phyloP scores from a whole-genome alignment of 2,888 invertebrate genomes.

The Andricus curvator region DNA sequence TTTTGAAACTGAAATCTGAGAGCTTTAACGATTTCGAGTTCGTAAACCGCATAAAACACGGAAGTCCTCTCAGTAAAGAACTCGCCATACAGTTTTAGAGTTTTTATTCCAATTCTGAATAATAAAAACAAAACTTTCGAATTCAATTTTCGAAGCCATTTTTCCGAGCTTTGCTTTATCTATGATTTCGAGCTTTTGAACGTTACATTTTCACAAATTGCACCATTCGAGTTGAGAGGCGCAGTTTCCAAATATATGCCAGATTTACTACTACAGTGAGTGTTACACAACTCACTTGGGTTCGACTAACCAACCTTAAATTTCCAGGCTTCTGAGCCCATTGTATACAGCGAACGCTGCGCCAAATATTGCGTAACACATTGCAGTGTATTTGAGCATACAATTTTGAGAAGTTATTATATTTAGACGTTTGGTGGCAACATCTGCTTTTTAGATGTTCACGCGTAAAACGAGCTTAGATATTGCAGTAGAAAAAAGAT shows the following conservation, averaged over 20 bases:
- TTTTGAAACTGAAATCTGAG: not conserved
- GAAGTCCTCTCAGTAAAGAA: not conserved
- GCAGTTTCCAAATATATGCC: slow-evolving; percentile 20
- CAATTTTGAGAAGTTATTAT: slow-evolving; percentile 68
- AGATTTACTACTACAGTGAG: not conserved
- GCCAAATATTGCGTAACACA: slow-evolving; percentile 70
- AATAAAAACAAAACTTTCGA: not conserved
- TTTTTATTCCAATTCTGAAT: not conserved
- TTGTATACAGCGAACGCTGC: slow-evolving; percentile 62
- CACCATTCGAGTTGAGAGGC: slow-evolving; percentile 12
- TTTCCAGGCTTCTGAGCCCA: slow-evolving; percentile 69
- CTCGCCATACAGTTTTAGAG: no score
- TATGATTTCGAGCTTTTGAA: slow-evolving; percentile 9
- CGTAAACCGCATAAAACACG: not conserved
- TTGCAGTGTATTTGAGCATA: slow-evolving; percentile 70
- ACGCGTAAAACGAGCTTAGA: not conserved
- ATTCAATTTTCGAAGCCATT: not conserved
- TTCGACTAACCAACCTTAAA: slow-evolving; percentile 52
- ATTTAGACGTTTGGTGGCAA: slow-evolving; percentile 56
- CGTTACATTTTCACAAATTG: slow-evolving; percentile 39
- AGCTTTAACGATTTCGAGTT: not conserved
- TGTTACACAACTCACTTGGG: slow-evolving; percentile 19
- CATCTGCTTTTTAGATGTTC: slow-evolving; percentile 45
- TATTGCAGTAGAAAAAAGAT: not conserved
- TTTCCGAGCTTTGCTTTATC: not conserved